Percentiles rank a stretch among this genome's conserved stretches.
phyloP scores from a whole-genome alignment of 2,797 vertebrate genomes.

The Diplodus puntazzo region DNA sequence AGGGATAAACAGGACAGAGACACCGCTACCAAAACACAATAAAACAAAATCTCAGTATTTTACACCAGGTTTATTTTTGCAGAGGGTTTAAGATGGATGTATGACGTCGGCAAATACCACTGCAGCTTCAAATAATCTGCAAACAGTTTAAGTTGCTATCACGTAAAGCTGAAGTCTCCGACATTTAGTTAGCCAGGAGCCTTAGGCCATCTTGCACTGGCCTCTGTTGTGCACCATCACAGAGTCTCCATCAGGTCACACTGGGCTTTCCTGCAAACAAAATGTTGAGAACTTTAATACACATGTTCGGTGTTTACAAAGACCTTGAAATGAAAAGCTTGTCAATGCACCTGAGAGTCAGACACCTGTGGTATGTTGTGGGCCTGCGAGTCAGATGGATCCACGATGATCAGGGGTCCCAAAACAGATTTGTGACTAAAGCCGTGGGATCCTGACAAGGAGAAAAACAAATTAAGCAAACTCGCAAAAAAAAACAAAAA shows the following conservation, averaged over 20 bases:
- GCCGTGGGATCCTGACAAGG: conserved; percentile 41
- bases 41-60: background rate
- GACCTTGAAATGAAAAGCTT: fast-evolving
- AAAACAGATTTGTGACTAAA: conserved; percentile 71
- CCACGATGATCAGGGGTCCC: conserved; percentile 78
- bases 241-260: background rate
- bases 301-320: background rate
- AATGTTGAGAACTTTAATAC: background rate
- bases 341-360: background rate
- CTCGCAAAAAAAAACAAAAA: background rate
- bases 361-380: background rate
- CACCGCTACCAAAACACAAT: background rate
- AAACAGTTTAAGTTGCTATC: background rate
- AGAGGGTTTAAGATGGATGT: background rate
- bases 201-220: background rate
- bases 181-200: background rate
- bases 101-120: background rate
- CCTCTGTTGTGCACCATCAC: background rate
- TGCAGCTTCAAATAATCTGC: background rate
- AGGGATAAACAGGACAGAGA: background rate
- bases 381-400: background rate
- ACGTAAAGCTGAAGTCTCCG: background rate
- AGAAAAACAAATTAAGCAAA: background rate
- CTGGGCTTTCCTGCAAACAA: conserved; percentile 15
- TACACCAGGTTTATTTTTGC: conserved; percentile 31